phyloP scores from a whole-genome alignment of 2,888 invertebrate genomes.

The Ellobium chinense region DNA sequence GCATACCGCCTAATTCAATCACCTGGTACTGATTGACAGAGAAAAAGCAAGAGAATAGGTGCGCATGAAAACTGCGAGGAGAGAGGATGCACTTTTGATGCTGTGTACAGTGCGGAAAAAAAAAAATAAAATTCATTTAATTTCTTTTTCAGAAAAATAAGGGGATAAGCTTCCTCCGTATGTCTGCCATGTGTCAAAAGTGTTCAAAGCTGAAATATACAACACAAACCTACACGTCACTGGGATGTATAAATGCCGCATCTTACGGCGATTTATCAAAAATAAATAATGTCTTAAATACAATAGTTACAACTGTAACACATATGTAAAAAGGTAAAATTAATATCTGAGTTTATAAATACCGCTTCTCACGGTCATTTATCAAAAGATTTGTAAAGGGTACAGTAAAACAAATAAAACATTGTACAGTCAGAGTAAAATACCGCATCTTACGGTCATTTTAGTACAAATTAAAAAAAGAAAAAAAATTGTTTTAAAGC shows the following conservation, averaged over 20 bases:
- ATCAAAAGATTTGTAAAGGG: background rate
- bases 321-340: background rate
- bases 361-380: background rate
- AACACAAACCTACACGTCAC: background rate
- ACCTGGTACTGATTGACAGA: too few relatives aligned
- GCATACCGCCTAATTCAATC: too few relatives aligned
- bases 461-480: slow-evolving; percentile 13
- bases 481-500: too few relatives aligned
- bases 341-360: slow-evolving; percentile 25
- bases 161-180: too few relatives aligned
- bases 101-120: too few relatives aligned
- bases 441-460: slow-evolving; percentile 36
- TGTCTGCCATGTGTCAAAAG: too few relatives aligned
- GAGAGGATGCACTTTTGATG: too few relatives aligned
- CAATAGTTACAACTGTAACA: background rate
- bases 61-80: too few relatives aligned
- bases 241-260: slow-evolving; percentile 22
- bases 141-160: too few relatives aligned
- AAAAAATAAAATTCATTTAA: too few relatives aligned
- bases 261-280: slow-evolving; percentile 26
- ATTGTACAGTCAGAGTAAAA: slow-evolving; percentile 20
- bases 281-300: background rate
- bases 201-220: too few relatives aligned
- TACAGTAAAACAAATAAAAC: slow-evolving; percentile 1
- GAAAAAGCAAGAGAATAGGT: too few relatives aligned